Evolutionary conservation across 2,888 invertebrate species (phyloP).

Genomic region (Epinotia demarniana): DNA sequence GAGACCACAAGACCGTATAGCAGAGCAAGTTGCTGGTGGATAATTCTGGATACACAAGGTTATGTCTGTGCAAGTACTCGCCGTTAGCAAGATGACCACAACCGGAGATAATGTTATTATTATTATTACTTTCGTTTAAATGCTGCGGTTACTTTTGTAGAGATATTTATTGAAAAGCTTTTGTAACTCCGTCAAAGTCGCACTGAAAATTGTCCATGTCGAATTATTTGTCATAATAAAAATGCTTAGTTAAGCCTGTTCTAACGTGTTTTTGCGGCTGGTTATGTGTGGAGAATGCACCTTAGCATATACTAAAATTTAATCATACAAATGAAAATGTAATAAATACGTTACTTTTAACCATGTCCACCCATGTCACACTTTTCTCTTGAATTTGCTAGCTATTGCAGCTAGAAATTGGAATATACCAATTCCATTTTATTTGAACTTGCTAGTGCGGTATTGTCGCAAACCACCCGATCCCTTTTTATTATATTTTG

Average conservation of each 20-base stretch:
- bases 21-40: too few species aligned
- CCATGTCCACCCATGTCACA: not conserved
- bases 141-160: constrained; percentile 9
- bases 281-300: too few species aligned
- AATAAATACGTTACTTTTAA: not conserved
- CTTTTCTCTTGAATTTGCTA: not conserved
- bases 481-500: not conserved
- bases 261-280: not conserved
- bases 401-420: not conserved
- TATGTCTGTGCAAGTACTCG: too few species aligned
- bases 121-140: not conserved
- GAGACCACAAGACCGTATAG: too few species aligned
- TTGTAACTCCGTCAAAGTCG: not conserved
- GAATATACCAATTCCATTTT: not conserved
- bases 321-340: too few species aligned
- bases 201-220: not conserved
- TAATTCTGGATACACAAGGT: too few species aligned
- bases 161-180: constrained; percentile 1
- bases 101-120: too few species aligned
- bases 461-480: not conserved
- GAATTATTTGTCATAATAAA: not conserved
- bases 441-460: not conserved
- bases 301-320: too few species aligned
- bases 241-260: not conserved
- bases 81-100: too few species aligned